These are phyloP conservation scores for Drosophila mauritiana DNA, from an alignment of 1,140 invertebrate genomes.

Conservation along the genomic window DNA sequence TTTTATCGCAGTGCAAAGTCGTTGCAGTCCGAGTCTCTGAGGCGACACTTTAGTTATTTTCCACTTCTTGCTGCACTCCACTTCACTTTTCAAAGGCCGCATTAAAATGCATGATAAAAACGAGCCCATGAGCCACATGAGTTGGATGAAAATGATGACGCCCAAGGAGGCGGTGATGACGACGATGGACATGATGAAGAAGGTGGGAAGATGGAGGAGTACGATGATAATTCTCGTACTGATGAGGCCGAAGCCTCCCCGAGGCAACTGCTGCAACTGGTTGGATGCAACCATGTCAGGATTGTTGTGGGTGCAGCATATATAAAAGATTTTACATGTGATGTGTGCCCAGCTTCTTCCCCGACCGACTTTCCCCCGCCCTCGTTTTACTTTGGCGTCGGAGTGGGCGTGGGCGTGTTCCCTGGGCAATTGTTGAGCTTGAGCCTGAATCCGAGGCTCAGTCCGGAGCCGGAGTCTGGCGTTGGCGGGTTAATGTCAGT, in stretches of 20 bases:
- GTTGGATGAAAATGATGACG: slow-evolving; percentile 39
- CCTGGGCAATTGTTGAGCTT: slow-evolving; percentile 50
- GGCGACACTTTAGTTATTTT: slow-evolving; percentile 83
- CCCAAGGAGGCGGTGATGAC: slow-evolving; percentile 24
- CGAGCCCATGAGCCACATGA: slow-evolving; percentile 55
- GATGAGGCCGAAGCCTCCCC: slow-evolving; percentile 37
- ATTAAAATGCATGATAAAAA: slow-evolving; percentile 79
- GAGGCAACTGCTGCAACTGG: slow-evolving; percentile 66
- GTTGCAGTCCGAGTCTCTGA: slow-evolving; percentile 35
- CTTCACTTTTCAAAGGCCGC: slow-evolving; percentile 80
- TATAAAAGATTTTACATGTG: slow-evolving; percentile 75
- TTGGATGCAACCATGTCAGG: slow-evolving; percentile 50
- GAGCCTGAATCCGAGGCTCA: slow-evolving; percentile 23
- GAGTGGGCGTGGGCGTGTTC: slow-evolving; percentile 40
- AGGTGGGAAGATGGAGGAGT: slow-evolving; percentile 24
- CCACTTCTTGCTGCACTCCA: slow-evolving; percentile 77
- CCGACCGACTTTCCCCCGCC: not conserved
- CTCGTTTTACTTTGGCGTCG: slow-evolving; percentile 4
- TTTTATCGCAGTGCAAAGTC: slow-evolving; percentile 21
- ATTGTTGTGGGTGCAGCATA: slow-evolving; percentile 54
- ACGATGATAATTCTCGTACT: slow-evolving; percentile 41
- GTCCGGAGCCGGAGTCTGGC: slow-evolving; percentile 21
- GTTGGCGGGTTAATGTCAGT: slow-evolving; percentile 68
- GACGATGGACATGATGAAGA: slow-evolving; percentile 22
- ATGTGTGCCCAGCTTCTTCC: slow-evolving; percentile 13